Evolutionary conservation across 2,888 invertebrate species (phyloP).

Genomic region (Dicycla oo): DNA sequence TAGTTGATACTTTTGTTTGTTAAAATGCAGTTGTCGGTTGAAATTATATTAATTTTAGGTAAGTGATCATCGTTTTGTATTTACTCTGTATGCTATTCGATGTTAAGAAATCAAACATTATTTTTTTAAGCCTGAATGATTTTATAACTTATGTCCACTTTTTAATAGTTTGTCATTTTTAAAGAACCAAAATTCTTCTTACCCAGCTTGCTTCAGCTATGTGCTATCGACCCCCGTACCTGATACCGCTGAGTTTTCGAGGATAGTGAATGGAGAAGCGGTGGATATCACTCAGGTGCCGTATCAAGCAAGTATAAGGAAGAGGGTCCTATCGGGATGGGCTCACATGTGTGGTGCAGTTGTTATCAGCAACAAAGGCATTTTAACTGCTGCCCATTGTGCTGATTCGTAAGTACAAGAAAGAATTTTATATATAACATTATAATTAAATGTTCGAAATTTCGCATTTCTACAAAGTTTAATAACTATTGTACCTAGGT

Average conservation of each 20-base stretch:
- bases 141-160: background rate
- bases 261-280: constrained; percentile 86
- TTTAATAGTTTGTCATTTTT: background rate
- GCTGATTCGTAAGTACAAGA: constrained; percentile 68
- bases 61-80: constrained; percentile 41
- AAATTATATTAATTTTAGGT: constrained; percentile 67
- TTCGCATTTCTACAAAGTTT: background rate
- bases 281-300: constrained; percentile 83
- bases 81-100: background rate
- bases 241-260: constrained; percentile 64
- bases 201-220: constrained; percentile 57
- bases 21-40: constrained; percentile 69
- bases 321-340: constrained; percentile 74
- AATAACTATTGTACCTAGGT: background rate
- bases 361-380: constrained; percentile 73
- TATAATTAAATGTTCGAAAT: background rate
- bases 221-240: constrained; percentile 62
- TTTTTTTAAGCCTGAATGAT: background rate
- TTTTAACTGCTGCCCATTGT: constrained; percentile 87
- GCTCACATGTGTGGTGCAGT: constrained; percentile 83
- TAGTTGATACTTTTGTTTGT: constrained; percentile 64
- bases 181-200: background rate
- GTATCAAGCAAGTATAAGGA: constrained; percentile 82
- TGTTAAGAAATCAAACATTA: background rate
- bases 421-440: background rate